These are phyloP conservation scores for Drosophila melanosoma DNA, from an alignment of 2,888 invertebrate species.

Conservation along the genomic window DNA sequence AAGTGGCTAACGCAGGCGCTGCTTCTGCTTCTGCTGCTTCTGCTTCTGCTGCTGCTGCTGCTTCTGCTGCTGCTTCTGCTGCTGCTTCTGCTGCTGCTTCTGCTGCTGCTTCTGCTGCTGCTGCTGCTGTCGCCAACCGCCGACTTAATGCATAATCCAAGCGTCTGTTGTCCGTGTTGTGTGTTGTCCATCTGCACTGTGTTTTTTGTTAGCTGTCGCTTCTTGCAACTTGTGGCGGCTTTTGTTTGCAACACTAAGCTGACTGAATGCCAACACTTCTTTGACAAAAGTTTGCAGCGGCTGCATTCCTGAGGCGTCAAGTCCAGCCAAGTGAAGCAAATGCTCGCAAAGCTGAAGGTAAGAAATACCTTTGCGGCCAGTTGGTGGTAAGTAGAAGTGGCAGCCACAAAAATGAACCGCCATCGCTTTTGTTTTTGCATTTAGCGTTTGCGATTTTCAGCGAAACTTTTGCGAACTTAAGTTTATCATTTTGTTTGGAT, in stretches of 20 bases:
- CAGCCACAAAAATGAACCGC: slow-evolving; percentile 22
- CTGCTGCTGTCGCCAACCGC: slow-evolving; percentile 1
- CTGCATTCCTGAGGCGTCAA: slow-evolving; percentile 49
- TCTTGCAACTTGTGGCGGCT: slow-evolving; percentile 52
- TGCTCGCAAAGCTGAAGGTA: neutral
- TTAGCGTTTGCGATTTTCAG: slow-evolving; percentile 30
- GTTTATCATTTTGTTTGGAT: slow-evolving; percentile 11
- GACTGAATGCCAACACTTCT: slow-evolving; percentile 38
- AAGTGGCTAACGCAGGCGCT: slow-evolving; percentile 54
- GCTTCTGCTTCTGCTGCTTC: neutral
- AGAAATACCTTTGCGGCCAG: neutral
- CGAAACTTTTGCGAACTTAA: slow-evolving; percentile 30
- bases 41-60: neutral
- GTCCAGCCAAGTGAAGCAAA: slow-evolving; percentile 40
- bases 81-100: slow-evolving; percentile 1
- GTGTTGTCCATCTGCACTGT: slow-evolving; percentile 11
- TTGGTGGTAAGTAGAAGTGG: neutral
- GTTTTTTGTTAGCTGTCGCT: slow-evolving; percentile 24
- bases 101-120: neutral
- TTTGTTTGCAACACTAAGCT: slow-evolving; percentile 58
- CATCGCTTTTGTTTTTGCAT: slow-evolving; percentile 41
- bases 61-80: neutral
- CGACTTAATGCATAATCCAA: slow-evolving; percentile 22
- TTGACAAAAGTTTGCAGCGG: slow-evolving; percentile 45
- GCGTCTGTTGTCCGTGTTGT: neutral